Conservation (phyloP, 2,797 vertebrate species). For the Acipenser ruthenus region DNA sequence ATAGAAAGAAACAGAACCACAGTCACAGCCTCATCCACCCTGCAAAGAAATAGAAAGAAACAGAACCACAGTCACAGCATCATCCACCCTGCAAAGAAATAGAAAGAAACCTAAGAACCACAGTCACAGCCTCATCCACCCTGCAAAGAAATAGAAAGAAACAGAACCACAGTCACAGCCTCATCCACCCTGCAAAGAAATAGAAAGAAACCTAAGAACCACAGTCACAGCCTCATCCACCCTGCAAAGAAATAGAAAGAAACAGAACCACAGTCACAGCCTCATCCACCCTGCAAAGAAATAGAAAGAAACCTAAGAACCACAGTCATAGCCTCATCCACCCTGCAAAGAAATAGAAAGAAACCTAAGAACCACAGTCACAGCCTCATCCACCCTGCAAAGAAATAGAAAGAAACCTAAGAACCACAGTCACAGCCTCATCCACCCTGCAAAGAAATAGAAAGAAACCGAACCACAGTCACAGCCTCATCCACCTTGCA, state of each 20-base stretch:
- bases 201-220: neutral
- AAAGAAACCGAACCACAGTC: constrained; percentile 54
- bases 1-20: neutral
- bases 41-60: constrained; percentile 37
- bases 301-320: neutral
- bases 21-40: too few relatives aligned
- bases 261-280: constrained; percentile 63
- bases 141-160: too few relatives aligned
- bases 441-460: too few relatives aligned
- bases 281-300: constrained; percentile 62
- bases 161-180: constrained; percentile 20
- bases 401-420: constrained; percentile 8
- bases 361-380: constrained; percentile 64
- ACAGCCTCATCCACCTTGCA: constrained; percentile 68
- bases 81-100: constrained; percentile 58
- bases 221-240: too few relatives aligned
- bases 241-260: too few relatives aligned
- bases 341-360: too few relatives aligned
- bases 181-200: constrained; percentile 62
- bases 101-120: neutral
- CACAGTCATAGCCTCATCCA: too few relatives aligned
- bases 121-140: too few relatives aligned
- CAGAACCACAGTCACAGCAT: constrained; percentile 61
- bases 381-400: constrained; percentile 66
- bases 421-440: too few relatives aligned